Percentiles rank a stretch among this genome's conserved stretches.
Evolutionary conservation across 2,888 invertebrate species (phyloP).

Genomic region (Adelognathus sp.): DNA sequence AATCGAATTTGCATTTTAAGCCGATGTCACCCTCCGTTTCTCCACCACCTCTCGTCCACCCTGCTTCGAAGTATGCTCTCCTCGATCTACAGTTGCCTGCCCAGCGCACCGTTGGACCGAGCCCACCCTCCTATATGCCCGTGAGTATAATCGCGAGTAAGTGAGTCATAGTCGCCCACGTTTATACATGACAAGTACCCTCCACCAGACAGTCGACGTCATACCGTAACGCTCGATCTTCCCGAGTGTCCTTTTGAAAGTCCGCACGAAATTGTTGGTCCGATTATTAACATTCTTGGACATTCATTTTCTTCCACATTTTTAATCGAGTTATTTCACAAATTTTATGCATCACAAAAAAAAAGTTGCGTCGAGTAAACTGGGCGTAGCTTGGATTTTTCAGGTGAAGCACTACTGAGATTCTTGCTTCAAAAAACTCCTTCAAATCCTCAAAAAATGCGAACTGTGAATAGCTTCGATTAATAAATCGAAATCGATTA

Average conservation of each 20-base stretch:
- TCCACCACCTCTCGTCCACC: background rate
- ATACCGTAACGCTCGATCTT: background rate
- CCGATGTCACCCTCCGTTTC: conserved; percentile 19
- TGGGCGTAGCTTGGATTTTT: no score
- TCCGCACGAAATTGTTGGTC: no score
- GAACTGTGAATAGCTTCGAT: no score
- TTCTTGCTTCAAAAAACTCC: no score
- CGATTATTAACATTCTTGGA: no score
- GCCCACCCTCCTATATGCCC: background rate
- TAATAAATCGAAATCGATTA: no score
- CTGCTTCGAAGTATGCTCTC: background rate
- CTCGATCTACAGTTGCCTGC: background rate
- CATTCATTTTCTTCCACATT: background rate
- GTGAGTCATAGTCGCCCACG: conserved; percentile 19
- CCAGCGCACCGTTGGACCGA: conserved; percentile 6
- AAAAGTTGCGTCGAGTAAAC: no score
- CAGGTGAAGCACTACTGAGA: no score
- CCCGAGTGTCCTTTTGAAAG: background rate
- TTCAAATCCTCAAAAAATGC: no score
- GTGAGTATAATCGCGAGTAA: conserved; percentile 37
- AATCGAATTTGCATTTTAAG: conserved; percentile 70
- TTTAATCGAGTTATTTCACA: background rate
- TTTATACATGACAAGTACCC: conserved; percentile 7
- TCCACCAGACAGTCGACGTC: background rate
- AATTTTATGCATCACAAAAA: background rate